These are phyloP conservation scores for Lypha dubia DNA, from an alignment of 2,888 invertebrate genomes.

Conservation along the genomic window DNA sequence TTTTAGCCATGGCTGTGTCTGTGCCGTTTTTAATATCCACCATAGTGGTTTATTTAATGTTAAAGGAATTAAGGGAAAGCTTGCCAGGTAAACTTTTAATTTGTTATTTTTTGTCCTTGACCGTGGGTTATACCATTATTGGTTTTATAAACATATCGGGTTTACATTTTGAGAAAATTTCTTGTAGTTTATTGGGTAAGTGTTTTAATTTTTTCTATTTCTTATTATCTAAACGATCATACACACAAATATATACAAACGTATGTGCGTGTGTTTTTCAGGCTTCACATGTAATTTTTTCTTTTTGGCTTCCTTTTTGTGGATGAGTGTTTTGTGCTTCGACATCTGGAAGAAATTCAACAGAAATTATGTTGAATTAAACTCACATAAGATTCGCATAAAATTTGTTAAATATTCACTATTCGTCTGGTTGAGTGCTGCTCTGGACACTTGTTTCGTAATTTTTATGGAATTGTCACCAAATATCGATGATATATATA, in stretches of 20 bases:
- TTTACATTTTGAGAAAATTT: not conserved
- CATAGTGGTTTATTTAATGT: conserved; percentile 87
- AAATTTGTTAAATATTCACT: conserved; percentile 74
- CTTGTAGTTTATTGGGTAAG: conserved; percentile 80
- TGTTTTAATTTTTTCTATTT: conserved; percentile 8
- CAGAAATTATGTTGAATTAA: conserved; percentile 55
- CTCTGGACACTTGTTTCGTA: conserved; percentile 58
- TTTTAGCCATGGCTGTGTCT: conserved; percentile 87
- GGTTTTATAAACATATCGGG: conserved; percentile 50
- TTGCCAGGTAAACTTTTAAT: conserved; percentile 89
- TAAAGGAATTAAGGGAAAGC: conserved; percentile 87
- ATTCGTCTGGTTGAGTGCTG: conserved; percentile 74
- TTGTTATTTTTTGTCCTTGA: conserved; percentile 87
- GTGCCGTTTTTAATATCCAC: conserved; percentile 88
- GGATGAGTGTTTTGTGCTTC: conserved; percentile 92
- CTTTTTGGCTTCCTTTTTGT: conserved; percentile 90
- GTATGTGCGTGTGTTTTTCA: no score
- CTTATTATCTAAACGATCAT: no score
- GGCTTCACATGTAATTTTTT: conserved; percentile 85
- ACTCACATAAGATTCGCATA: conserved; percentile 49
- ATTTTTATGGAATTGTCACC: conserved; percentile 75
- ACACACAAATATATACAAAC: no score
- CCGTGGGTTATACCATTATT: conserved; percentile 85
- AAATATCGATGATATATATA: conserved; percentile 59
- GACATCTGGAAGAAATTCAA: conserved; percentile 88